These are phyloP conservation scores for Drosophila sulfurigaster DNA, from an alignment of 1,140 invertebrate genomes.

Conservation along the genomic window DNA sequence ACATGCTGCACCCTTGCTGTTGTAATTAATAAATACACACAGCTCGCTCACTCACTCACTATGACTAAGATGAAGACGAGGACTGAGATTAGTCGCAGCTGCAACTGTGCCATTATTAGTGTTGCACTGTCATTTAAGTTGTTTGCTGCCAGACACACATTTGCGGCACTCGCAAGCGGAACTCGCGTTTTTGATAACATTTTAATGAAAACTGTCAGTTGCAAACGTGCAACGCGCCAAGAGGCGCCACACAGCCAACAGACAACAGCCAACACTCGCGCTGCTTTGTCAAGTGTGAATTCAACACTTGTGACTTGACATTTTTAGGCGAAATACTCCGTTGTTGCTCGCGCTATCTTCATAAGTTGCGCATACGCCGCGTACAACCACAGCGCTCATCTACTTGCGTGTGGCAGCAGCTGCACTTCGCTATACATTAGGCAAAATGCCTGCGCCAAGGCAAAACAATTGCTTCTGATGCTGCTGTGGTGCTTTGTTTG, in stretches of 20 bases:
- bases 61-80: slow-evolving; percentile 11
- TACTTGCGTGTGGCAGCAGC: slow-evolving; percentile 50
- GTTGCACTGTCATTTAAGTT: slow-evolving; percentile 60
- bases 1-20: slow-evolving; percentile 23
- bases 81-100: slow-evolving; percentile 54
- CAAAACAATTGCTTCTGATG: slow-evolving; percentile 53
- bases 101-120: slow-evolving; percentile 59
- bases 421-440: slow-evolving; percentile 70
- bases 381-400: slow-evolving; percentile 11
- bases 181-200: slow-evolving; percentile 80
- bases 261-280: slow-evolving; percentile 27
- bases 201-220: slow-evolving; percentile 83
- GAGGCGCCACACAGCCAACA: slow-evolving; percentile 41
- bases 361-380: slow-evolving; percentile 77
- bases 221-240: slow-evolving; percentile 46
- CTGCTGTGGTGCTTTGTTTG: slow-evolving; percentile 66
- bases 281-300: slow-evolving; percentile 82
- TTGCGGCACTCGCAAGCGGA: slow-evolving; percentile 47
- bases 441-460: slow-evolving; percentile 52
- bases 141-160: slow-evolving; percentile 54
- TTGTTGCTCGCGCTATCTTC: slow-evolving; percentile 59
- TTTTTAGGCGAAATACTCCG: slow-evolving; percentile 72
- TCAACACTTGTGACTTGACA: slow-evolving; percentile 83
- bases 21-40: slow-evolving; percentile 66
- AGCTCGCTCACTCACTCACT: background rate